Evolutionary conservation across 2,888 invertebrate species (phyloP).

Genomic region (Gastrophysa polygoni): DNA sequence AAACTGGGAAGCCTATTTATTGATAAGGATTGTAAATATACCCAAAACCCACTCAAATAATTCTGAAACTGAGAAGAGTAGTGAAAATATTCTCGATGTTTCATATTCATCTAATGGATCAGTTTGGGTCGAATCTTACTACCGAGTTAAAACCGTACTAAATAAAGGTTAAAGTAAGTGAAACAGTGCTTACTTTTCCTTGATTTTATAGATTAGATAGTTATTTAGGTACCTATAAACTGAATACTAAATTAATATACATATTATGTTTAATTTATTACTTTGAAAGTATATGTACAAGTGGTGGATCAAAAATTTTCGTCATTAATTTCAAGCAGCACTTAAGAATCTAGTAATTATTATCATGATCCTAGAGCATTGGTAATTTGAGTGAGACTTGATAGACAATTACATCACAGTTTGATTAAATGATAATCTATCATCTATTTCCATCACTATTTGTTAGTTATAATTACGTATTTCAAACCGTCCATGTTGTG

Average conservation of each 20-base stretch:
- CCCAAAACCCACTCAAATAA: not conserved
- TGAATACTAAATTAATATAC: not conserved
- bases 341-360: not conserved
- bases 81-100: not conserved
- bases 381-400: not conserved
- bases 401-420: not conserved
- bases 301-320: too few species aligned
- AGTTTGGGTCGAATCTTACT: not conserved
- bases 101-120: not conserved
- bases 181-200: not conserved
- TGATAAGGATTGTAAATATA: not conserved
- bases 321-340: too few species aligned
- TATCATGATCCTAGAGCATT: not conserved
- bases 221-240: not conserved
- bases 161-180: not conserved
- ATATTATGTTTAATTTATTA: too few species aligned
- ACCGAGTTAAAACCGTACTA: not conserved
- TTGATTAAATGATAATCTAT: not conserved
- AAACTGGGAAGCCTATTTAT: too few species aligned
- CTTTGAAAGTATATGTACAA: too few species aligned
- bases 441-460: conserved; percentile 16
- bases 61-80: not conserved
- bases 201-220: not conserved
- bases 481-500: conserved; percentile 28
- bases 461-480: conserved; percentile 16